Conservation (phyloP, 2,113 vertebrate genomes). For the Panthera leo region DNA sequence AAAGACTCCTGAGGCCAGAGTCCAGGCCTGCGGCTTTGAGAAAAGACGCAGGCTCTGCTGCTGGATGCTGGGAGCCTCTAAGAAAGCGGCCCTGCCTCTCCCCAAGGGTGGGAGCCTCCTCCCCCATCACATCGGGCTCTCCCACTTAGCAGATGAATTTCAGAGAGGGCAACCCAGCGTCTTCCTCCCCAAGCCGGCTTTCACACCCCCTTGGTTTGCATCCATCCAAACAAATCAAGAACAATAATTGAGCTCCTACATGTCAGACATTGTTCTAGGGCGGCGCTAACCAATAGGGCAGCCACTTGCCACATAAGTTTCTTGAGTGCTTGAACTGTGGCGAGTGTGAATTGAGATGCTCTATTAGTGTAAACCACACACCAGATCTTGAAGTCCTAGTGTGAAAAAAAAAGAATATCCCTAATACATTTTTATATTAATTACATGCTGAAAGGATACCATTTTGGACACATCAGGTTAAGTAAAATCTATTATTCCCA, state of each 20-base stretch:
- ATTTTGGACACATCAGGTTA: background rate
- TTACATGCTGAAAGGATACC: background rate
- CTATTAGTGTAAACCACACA: background rate
- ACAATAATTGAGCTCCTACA: background rate
- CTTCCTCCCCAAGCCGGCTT: background rate
- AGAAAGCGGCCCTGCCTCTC: background rate
- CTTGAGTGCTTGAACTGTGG: background rate
- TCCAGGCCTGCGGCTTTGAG: background rate
- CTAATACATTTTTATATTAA: background rate
- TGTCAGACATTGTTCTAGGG: background rate
- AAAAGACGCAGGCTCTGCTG: background rate
- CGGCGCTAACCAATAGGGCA: fast-evolving
- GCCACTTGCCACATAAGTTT: fast-evolving
- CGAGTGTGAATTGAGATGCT: background rate
- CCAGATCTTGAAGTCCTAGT: background rate
- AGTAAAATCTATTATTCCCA: background rate
- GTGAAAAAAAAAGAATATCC: background rate
- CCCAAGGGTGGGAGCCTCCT: background rate
- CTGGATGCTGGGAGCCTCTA: background rate
- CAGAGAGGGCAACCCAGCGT: background rate
- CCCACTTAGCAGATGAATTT: background rate
- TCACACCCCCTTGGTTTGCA: background rate
- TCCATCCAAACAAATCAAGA: background rate
- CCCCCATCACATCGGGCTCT: background rate
- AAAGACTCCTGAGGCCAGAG: background rate